phyloP scores from a whole-genome alignment of 2,797 vertebrate genomes.

The Rhinogobio ventralis region DNA sequence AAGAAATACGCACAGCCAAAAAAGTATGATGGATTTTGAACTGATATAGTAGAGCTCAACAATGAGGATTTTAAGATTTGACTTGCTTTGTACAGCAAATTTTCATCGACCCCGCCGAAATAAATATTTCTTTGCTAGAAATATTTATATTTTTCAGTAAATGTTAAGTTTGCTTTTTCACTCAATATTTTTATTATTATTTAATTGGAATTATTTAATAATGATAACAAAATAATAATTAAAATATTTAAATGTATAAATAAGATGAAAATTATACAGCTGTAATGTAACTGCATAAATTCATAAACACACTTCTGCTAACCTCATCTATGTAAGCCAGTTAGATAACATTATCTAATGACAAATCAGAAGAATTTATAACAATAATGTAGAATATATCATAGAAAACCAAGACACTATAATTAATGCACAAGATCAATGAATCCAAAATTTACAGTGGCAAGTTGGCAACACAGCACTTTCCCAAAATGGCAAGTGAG shows the following conservation, averaged over 20 bases:
- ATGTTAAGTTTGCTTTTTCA: background rate
- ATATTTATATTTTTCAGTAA: background rate
- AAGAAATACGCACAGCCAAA: background rate
- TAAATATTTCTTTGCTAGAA: background rate
- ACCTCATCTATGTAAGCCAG: background rate
- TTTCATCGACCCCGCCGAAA: background rate
- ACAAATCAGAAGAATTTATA: background rate
- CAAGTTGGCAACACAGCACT: too few relatives aligned
- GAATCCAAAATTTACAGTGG: background rate
- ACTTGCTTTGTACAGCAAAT: background rate
- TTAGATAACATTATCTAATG: background rate
- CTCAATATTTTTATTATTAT: background rate
- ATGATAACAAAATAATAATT: too few relatives aligned
- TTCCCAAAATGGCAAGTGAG: background rate
- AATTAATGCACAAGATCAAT: background rate
- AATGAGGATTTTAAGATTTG: background rate
- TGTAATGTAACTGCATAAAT: background rate
- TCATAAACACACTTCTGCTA: background rate
- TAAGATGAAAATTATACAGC: background rate
- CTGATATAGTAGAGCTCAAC: background rate
- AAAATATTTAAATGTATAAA: background rate
- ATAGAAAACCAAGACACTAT: constrained; percentile 1
- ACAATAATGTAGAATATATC: background rate
- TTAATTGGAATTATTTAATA: background rate
- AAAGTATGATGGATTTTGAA: background rate